Conservation (phyloP, 2,797 vertebrate genomes). For the Phrynocephalus guinanensis region DNA sequence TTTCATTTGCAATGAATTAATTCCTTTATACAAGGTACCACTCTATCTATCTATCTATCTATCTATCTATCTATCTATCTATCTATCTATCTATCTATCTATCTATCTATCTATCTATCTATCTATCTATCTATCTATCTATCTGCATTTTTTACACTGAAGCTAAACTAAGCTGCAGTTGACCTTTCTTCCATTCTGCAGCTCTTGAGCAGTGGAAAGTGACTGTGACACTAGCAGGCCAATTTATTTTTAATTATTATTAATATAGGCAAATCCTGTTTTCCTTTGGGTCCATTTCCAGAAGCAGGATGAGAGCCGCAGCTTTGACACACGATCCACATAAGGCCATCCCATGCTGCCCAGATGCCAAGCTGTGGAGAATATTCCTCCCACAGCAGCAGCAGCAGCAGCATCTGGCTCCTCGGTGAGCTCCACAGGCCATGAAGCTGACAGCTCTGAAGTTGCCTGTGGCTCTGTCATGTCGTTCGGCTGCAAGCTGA, state of each 20-base stretch:
- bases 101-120: no score
- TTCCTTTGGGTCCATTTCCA: slow-evolving; percentile 31
- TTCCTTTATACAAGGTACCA: no score
- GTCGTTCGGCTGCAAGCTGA: slow-evolving; percentile 43
- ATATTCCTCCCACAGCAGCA: slow-evolving; percentile 28
- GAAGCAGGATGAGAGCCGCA: neutral
- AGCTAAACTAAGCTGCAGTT: slow-evolving; percentile 8
- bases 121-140: neutral
- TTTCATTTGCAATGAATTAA: no score
- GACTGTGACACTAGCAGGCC: slow-evolving; percentile 34
- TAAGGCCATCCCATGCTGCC: slow-evolving; percentile 1
- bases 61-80: no score
- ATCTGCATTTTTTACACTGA: slow-evolving; percentile 34
- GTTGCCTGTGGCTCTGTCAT: slow-evolving; percentile 58
- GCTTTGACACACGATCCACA: slow-evolving; percentile 24
- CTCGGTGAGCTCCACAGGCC: slow-evolving; percentile 51
- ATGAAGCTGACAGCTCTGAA: slow-evolving; percentile 63
- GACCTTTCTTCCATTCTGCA: slow-evolving; percentile 24
- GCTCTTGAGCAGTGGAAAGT: slow-evolving; percentile 36
- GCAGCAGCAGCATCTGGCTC: slow-evolving; percentile 53
- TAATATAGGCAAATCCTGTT: slow-evolving; percentile 47
- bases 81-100: no score
- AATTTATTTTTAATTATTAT: slow-evolving; percentile 52
- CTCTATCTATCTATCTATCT: no score
- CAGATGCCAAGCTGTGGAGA: slow-evolving; percentile 51